Percentiles rank a stretch among this genome's conserved stretches.
Evolutionary conservation across 2,113 vertebrate genomes (phyloP).

Genomic region (Damaliscus lunatus): DNA sequence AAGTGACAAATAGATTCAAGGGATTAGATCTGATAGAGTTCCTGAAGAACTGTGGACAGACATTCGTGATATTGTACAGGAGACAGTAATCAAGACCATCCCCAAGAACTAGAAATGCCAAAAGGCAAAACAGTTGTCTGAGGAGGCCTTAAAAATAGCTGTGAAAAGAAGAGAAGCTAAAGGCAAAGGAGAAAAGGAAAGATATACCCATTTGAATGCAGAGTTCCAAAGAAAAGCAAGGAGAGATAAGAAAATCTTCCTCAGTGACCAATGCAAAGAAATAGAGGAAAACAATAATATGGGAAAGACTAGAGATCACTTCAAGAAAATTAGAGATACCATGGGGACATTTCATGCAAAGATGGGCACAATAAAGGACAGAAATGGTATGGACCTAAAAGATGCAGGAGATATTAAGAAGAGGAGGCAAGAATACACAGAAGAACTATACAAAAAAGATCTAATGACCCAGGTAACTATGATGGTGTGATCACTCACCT

Average conservation of each 20-base stretch:
- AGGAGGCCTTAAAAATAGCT: not conserved
- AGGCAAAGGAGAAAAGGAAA: not conserved
- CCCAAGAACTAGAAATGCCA: not conserved
- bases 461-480: not conserved
- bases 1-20: not conserved
- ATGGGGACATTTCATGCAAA: not conserved
- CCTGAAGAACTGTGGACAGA: not conserved
- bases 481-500: not conserved
- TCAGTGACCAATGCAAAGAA: not conserved
- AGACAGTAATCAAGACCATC: not conserved
- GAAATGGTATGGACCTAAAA: not conserved
- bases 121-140: not conserved
- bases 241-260: not conserved
- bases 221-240: not conserved
- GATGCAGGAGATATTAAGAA: not conserved
- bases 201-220: not conserved
- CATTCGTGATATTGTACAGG: not conserved
- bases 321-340: not conserved
- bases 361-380: not conserved
- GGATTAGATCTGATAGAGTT: not conserved
- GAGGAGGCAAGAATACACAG: not conserved
- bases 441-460: not conserved
- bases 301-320: not conserved
- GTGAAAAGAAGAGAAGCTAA: too few species aligned
- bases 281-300: not conserved